A percentile compares a stretch with the other conserved stretches of the same genome.
phyloP scores from a whole-genome alignment of 2,113 vertebrate species.

The Budorcas taxicolor region DNA sequence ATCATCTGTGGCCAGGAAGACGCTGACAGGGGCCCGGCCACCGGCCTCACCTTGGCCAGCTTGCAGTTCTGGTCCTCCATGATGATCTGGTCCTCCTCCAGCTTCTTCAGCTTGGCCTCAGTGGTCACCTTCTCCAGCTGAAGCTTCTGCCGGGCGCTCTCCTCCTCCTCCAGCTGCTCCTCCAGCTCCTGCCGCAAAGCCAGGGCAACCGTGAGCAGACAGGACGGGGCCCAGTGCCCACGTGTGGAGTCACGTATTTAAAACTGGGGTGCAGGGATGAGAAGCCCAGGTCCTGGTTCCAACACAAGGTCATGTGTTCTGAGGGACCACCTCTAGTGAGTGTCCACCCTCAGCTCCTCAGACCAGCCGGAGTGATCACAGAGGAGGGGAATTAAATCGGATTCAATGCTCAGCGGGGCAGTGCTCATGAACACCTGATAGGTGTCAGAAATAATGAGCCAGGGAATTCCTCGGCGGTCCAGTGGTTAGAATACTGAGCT shows the following conservation, averaged over 20 bases:
- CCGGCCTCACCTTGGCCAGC: conserved; percentile 85
- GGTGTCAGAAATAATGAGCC: rapidly evolving
- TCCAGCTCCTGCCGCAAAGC: conserved; percentile 87
- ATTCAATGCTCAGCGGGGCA: rapidly evolving
- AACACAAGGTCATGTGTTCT: rapidly evolving
- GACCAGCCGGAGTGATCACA: rapidly evolving
- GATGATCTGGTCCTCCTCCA: conserved; percentile 94
- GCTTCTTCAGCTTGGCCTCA: conserved; percentile 95
- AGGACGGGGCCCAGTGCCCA: rapidly evolving
- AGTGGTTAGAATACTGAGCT: neutral
- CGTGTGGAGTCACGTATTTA: rapidly evolving
- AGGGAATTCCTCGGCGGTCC: neutral
- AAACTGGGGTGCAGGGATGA: neutral
- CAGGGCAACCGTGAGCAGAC: neutral
- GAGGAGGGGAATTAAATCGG: rapidly evolving
- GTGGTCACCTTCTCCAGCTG: conserved; percentile 96
- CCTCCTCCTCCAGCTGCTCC: conserved; percentile 97
- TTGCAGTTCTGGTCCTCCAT: conserved; percentile 96
- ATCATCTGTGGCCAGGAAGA: neutral
- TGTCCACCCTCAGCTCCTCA: neutral
- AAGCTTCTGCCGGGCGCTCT: conserved; percentile 94
- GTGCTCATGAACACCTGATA: rapidly evolving
- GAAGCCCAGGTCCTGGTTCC: rapidly evolving
- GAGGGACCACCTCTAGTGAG: too few species aligned
- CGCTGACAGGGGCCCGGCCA: neutral